Evolutionary conservation across 2,113 vertebrate genomes (phyloP), one percentile per base, ranked within the genome.

Genomic region (Podocnemis expansa): DNA sequence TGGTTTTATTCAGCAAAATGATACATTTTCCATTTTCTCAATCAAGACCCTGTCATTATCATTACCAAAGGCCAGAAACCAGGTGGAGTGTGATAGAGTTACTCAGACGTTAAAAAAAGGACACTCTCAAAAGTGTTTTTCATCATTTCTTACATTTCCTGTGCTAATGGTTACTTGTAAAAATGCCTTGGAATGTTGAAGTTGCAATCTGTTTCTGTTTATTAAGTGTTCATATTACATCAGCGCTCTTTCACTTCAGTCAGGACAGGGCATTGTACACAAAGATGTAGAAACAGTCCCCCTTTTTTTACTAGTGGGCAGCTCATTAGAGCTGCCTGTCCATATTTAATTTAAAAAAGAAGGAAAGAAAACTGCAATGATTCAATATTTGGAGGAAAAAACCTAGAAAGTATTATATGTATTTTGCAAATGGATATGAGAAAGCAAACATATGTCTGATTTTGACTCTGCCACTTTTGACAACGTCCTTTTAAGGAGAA

Each of bases 1-100:
- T 56, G 29, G 82, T 88, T 95, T 96, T 67, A 95, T 87, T 97
- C 93, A 97, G 92, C 94, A 97, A 97, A 97, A 97, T 2, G 67
- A 96, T 97, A 97, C 4, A 83, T 81, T 89, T 91, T 96, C 90
- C 85, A 73, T 70, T 95, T 97, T 83, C 76, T 78, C 94, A 97
- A 97, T 97, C 97, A 98, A 97, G 92, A 97, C 88, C 76, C 85
- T 89, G 70, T 89, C 70, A 92, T 97, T 95, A 95, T 89, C 95
- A 96, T 96, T 54, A 92, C 87, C 2, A 14, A 80, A 90, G 94
- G 34, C 5, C 80, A 89, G 22, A 91, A 93, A 92, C 54, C 27
- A 91, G 51, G 81, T 84, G 55, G 93, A 95, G 85, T 97, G 90
- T 24, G 56, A 90, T 60, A 52, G 43, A 94, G 80, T 83, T 84